Percentiles rank a stretch among this genome's conserved stretches.
phyloP scores from a whole-genome alignment of 2,113 vertebrate species.

The Platichthys stellatus region DNA sequence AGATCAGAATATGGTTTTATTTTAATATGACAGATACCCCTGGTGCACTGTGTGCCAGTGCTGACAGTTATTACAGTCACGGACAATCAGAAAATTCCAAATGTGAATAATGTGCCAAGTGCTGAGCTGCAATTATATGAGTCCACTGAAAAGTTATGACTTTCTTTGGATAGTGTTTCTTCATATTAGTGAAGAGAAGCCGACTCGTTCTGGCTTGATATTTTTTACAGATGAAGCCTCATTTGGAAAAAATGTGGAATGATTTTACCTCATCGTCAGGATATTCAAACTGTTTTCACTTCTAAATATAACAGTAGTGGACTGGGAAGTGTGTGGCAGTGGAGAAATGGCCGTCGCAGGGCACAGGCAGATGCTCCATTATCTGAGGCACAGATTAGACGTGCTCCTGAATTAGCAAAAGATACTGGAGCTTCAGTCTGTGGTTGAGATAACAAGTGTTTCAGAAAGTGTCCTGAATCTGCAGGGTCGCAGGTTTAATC shows the following conservation, averaged over 20 bases:
- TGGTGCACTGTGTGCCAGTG: background rate
- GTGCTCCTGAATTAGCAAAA: conserved; percentile 33
- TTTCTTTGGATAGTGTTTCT: conserved; percentile 20
- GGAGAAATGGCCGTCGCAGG: background rate
- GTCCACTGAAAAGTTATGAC: conserved; percentile 1
- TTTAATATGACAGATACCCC: conserved; percentile 11
- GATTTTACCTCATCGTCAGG: conserved; percentile 15
- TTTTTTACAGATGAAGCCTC: conserved; percentile 13
- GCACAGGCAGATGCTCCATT: background rate
- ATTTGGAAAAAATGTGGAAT: conserved; percentile 29
- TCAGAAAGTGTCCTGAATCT: conserved; percentile 25
- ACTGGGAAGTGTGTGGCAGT: background rate
- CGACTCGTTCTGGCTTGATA: background rate
- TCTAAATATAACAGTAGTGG: conserved; percentile 1
- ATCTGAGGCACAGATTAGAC: conserved; percentile 22
- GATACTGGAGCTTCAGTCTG: background rate
- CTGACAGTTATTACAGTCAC: conserved; percentile 38
- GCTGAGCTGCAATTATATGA: conserved; percentile 37
- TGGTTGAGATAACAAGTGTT: conserved; percentile 4
- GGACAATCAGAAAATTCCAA: conserved; percentile 27
- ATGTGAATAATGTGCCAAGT: conserved; percentile 18
- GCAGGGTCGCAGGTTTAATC: conserved; percentile 24
- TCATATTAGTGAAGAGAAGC: conserved; percentile 15
- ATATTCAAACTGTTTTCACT: conserved; percentile 15
- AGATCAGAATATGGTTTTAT: conserved; percentile 32